Base-by-base conservation (phyloP, 2,888 invertebrate species). In the Argyresthia goedartella region DNA sequence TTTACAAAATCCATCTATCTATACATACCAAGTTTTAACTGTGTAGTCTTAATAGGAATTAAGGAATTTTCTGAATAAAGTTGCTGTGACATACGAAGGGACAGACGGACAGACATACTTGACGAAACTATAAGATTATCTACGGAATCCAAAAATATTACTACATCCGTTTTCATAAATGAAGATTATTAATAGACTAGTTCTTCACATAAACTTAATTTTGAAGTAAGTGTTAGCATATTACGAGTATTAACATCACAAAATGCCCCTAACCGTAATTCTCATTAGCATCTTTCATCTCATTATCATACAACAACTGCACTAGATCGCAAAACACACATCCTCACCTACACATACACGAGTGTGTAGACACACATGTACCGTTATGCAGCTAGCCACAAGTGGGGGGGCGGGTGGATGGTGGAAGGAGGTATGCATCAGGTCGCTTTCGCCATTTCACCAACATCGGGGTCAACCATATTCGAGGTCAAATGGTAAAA, bases 401-500 rank as follows among this genome's bases (percentile, higher is more conserved):
- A 44, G 44, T 44, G 44, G 14, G 15, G 15, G 56, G 52, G 25
- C 25, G 25, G n/a, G 25, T 25, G 25, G n/a, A n/a, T 25, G 25
- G 25, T 6, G 46, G 59, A 63, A 59, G 60, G 58, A 53, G 62
- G 55, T 56, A 53, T 55, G 56, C 57, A 57, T 58, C 44, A 59
- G 69, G 67, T 62, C 69, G 69, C 71, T 71, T 71, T 71, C 72
- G 59, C 25, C 69, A 64, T 71, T 72, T 71, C 71, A 64, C 69
- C 49, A 11, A 55, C 60, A 67, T 59, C 59, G 63, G 68, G 70
- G 70, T 71, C 70, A 71, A 69, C 69, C 63, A 62, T 55, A 61
- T 69, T 59, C 57, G 58, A 56, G 44, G 44, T 45, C 44, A 41
- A 41, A 39, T 11, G 8, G 41, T 11, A 13, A 10, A 10, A 13